Base-by-base conservation (phyloP, 2,888 invertebrate genomes). In the Phyllotreta striolata region DNA sequence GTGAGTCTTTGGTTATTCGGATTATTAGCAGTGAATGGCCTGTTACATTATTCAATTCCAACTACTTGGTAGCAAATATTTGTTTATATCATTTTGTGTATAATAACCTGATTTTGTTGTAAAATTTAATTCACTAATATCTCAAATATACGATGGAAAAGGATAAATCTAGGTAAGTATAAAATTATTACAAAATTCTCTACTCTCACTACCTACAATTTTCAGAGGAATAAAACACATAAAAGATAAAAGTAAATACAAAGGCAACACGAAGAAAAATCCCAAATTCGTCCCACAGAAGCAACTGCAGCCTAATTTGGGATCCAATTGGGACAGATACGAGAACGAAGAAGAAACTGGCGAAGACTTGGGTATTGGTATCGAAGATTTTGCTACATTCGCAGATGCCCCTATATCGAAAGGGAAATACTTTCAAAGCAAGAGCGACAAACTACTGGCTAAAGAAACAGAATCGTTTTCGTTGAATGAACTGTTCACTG, bases 281-380 rank as follows among this genome's bases (percentile, higher is more conserved):
- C 46, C 62, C 0, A 69, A 70, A 51, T 60, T 66, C 63, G 62
- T 70, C 38, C 68, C 69, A 8, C 44, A 63, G 34, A 70, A 68
- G 24, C 24, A 24, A 58, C 10, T n/a, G 3, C 61, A 64, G 55
- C 63, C 68, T 3, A 58, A 62, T 40, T 62, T 66, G 41, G 64
- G 52, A 13, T 64, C 69, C 41, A 71, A 71, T 52, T 71, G 71
- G 71, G 66, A 71, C 38, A 67, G 71, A 41, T 71, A 71, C 61
- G 63, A 64, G 35, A 55, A 40, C 38, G 62, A 57, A 35, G 65
- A 61, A 38, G 14, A 52, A 43, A 64, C 66, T 24, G 40, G 58
- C 14, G 24, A 60, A 40, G 35, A 14, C 7, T 6, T 10, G 38
- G 38, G 24, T 10, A n/a, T 24, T 24, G 35, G 41, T 40, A 34